These are phyloP conservation scores for Eupithecia inturbata DNA, from an alignment of 2,888 invertebrate species.

Conservation along the genomic window DNA sequence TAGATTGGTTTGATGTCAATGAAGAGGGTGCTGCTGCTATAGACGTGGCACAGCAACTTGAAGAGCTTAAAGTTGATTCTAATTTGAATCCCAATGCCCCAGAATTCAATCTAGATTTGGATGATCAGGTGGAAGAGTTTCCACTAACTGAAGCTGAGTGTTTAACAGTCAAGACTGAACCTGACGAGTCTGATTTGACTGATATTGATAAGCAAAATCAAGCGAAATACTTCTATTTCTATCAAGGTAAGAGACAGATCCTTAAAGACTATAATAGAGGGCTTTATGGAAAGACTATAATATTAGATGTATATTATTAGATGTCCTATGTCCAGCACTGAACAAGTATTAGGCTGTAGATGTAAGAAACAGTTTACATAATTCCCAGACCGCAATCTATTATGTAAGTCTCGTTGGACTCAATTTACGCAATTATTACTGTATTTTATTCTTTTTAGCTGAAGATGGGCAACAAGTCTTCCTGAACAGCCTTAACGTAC, in stretches of 20 bases:
- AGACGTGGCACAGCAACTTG: conserved; percentile 61
- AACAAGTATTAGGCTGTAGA: neutral
- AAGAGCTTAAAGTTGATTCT: conserved; percentile 59
- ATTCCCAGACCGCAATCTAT: neutral
- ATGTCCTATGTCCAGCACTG: neutral
- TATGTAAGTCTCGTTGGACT: neutral
- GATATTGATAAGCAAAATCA: conserved; percentile 74
- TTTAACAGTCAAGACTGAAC: conserved; percentile 47
- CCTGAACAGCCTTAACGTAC: conserved; percentile 94
- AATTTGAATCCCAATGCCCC: conserved; percentile 71
- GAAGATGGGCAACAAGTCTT: conserved; percentile 96
- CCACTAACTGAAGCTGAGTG: conserved; percentile 58
- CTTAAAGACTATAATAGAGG: too few species aligned
- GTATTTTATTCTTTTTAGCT: conserved; percentile 76
- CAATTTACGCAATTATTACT: neutral
- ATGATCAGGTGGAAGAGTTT: conserved; percentile 63
- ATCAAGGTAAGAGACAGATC: conserved; percentile 86
- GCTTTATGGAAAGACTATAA: neutral
- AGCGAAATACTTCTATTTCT: conserved; percentile 89
- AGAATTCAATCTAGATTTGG: conserved; percentile 53
- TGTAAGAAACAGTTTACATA: neutral
- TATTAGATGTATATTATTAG: neutral
- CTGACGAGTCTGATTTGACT: conserved; percentile 52
- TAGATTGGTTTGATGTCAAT: conserved; percentile 76
- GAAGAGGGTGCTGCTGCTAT: conserved; percentile 72